phyloP scores from a whole-genome alignment of 2,888 invertebrate genomes.

The Suillia variegata region DNA sequence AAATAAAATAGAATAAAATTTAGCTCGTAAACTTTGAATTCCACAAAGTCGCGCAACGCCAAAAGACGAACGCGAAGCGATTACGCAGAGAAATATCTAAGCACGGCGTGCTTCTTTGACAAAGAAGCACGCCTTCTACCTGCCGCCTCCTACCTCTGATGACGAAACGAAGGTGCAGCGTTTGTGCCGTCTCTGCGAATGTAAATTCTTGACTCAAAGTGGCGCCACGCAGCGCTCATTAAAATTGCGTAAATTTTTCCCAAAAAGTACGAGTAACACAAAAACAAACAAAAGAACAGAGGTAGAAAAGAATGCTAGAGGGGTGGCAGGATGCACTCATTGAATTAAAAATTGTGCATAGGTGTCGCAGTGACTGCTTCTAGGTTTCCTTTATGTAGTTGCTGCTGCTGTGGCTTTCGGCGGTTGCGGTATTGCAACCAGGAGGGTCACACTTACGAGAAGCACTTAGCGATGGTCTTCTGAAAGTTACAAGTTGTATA shows the following conservation, averaged over 20 bases:
- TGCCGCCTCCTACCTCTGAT: background rate
- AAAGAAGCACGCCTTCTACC: background rate
- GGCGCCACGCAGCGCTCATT: background rate
- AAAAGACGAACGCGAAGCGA: too few relatives aligned
- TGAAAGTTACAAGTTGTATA: too few relatives aligned
- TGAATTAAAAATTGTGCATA: background rate
- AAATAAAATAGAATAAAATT: conserved; percentile 8
- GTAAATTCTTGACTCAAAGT: background rate
- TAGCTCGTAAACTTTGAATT: conserved; percentile 23
- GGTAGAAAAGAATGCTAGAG: background rate
- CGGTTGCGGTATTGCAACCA: too few relatives aligned
- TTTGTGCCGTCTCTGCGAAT: background rate
- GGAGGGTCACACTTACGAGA: too few relatives aligned
- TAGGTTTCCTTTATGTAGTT: background rate
- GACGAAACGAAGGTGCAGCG: background rate
- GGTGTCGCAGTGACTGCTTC: background rate
- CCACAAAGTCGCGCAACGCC: background rate
- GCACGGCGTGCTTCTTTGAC: background rate
- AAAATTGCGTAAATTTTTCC: background rate
- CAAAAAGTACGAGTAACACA: conserved; percentile 1
- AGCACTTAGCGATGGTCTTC: too few relatives aligned
- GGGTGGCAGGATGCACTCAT: background rate
- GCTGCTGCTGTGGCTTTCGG: background rate
- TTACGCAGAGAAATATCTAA: too few relatives aligned
- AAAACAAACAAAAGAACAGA: background rate